Conservation (phyloP, 2,888 invertebrate genomes). For the Spodoptera littoralis region DNA sequence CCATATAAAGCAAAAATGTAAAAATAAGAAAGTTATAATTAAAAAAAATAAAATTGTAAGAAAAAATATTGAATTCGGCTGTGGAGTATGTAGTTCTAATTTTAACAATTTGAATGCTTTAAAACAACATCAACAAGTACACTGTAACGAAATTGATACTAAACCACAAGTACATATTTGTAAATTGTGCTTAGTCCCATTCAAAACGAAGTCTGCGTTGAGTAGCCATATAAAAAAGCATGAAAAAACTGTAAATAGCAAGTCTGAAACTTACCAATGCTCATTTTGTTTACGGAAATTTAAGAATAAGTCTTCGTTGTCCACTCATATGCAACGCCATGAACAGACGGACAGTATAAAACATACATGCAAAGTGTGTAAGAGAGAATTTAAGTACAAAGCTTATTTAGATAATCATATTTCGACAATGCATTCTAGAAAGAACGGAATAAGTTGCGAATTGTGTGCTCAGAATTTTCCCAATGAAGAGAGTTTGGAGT, state of each 20-base stretch:
- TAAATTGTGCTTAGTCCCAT: constrained; percentile 24
- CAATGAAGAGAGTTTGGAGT: constrained; percentile 77
- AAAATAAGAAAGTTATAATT: constrained; percentile 37
- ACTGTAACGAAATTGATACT: constrained; percentile 6
- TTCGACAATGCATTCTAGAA: constrained; percentile 79
- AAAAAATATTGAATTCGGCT: constrained; percentile 46
- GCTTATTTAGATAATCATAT: constrained; percentile 88
- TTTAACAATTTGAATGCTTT: constrained; percentile 57
- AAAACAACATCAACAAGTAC: constrained; percentile 53
- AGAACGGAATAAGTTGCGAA: constrained; percentile 82
- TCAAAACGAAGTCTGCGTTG: constrained; percentile 18
- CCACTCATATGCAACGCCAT: constrained; percentile 74
- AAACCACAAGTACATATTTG: constrained; percentile 7
- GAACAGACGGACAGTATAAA: constrained; percentile 67
- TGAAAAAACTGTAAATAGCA: constrained; percentile 15
- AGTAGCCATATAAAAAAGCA: constrained; percentile 24
- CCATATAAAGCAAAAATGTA: constrained; percentile 58
- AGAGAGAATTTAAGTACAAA: constrained; percentile 88
- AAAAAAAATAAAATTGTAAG: constrained; percentile 31
- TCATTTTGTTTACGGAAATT: constrained; percentile 78
- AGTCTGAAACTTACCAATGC: constrained; percentile 65
- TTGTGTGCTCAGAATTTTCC: constrained; percentile 80
- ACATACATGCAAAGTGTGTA: constrained; percentile 75
- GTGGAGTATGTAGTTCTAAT: constrained; percentile 53
- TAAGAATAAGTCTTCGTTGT: constrained; percentile 71